Evolutionary conservation across 2,113 vertebrate species (phyloP).

Genomic region (Leptosomus discolor): DNA sequence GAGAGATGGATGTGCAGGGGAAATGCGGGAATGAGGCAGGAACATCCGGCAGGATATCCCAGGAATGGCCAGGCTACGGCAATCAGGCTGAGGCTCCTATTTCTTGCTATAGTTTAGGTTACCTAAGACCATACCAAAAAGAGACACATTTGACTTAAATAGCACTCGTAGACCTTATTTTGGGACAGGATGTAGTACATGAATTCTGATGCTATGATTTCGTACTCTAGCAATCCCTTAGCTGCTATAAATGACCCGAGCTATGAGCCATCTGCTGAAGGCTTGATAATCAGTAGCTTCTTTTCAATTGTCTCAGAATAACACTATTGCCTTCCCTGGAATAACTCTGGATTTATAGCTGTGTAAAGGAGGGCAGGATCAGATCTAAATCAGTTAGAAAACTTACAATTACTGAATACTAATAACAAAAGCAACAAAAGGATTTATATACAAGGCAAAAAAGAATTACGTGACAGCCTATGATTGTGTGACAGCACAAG

Average conservation of each 20-base stretch:
- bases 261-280: not conserved
- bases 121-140: not conserved
- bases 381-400: not conserved
- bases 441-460: not conserved
- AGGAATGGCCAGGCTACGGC: not conserved
- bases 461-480: not conserved
- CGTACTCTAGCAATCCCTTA: not conserved
- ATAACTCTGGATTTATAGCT: not conserved
- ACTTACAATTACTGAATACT: not conserved
- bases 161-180: not conserved
- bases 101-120: not conserved
- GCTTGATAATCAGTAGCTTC: not conserved
- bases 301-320: not conserved
- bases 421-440: not conserved
- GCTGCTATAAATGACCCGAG: not conserved
- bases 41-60: constrained; percentile 32
- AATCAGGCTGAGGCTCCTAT: not conserved
- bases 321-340: not conserved
- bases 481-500: not conserved
- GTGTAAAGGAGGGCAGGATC: not conserved
- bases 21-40: not conserved
- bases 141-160: not conserved
- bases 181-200: not conserved
- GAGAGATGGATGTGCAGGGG: not conserved
- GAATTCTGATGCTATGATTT: not conserved